These are phyloP conservation scores for Xiphydria camelus DNA, from an alignment of 2,888 invertebrate genomes.

Conservation along the genomic window DNA sequence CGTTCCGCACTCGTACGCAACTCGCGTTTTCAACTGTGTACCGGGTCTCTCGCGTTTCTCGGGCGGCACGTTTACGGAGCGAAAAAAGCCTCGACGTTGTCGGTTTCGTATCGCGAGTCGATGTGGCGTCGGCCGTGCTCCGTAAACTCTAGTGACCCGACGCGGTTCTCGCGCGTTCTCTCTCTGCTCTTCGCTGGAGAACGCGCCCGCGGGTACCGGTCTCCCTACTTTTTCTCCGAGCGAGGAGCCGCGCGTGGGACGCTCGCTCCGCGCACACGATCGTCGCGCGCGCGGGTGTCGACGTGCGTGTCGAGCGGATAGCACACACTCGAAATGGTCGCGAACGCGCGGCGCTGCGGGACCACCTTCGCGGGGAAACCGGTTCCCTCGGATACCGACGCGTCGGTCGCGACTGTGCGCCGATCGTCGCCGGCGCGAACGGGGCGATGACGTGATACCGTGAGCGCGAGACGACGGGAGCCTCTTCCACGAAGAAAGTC, in stretches of 20 bases:
- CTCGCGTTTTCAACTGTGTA: neutral
- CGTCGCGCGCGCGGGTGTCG: constrained; percentile 7
- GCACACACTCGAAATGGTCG: too few relatives aligned
- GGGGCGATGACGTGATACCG: constrained; percentile 44
- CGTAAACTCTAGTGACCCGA: constrained; percentile 2
- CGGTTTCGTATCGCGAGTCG: constrained; percentile 40
- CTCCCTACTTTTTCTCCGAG: neutral
- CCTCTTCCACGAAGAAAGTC: neutral
- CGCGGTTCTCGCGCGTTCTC: neutral
- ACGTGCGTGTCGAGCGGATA: constrained; percentile 3
- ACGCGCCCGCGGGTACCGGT: neutral
- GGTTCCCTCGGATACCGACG: constrained; percentile 6
- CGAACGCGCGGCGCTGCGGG: neutral
- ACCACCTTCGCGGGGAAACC: constrained; percentile 9
- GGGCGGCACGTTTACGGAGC: neutral
- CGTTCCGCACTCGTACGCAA: neutral
- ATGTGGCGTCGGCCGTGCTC: constrained; percentile 34
- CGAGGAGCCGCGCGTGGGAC: neutral
- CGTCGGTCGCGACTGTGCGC: neutral
- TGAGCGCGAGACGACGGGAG: constrained; percentile 16
- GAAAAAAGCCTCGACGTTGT: constrained; percentile 24
- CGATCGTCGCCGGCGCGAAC: constrained; percentile 30
- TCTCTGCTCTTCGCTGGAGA: neutral
- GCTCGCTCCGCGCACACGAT: neutral
- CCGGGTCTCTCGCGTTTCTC: neutral